phyloP scores from a whole-genome alignment of 2,797 vertebrate genomes.

The Botia almorhae region DNA sequence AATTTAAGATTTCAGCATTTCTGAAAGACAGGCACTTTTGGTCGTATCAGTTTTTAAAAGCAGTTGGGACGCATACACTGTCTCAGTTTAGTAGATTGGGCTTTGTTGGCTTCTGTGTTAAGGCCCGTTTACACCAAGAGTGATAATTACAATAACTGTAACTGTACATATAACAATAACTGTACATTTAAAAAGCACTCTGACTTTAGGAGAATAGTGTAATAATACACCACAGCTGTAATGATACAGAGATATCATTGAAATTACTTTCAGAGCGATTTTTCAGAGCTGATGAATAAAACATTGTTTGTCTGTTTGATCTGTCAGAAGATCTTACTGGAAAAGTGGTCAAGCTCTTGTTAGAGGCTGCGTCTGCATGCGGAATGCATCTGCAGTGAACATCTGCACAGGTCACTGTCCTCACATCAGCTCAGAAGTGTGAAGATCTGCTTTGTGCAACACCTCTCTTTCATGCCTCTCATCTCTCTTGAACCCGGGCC shows the following conservation, averaged over 20 bases:
- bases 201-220: too few relatives aligned
- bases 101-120: too few relatives aligned
- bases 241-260: too few relatives aligned
- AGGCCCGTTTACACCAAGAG: too few relatives aligned
- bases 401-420: slow-evolving; percentile 8
- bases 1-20: neutral
- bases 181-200: too few relatives aligned
- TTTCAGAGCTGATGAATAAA: neutral
- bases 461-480: slow-evolving; percentile 34
- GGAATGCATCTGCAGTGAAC: neutral
- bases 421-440: slow-evolving; percentile 31
- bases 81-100: too few relatives aligned
- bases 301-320: slow-evolving; percentile 1
- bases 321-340: neutral
- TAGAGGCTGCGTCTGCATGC: slow-evolving; percentile 9
- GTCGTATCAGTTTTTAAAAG: slow-evolving; percentile 2
- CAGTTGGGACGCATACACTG: too few relatives aligned
- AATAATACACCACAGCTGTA: too few relatives aligned
- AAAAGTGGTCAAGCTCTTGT: slow-evolving; percentile 14
- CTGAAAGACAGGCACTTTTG: neutral
- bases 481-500: neutral
- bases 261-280: too few relatives aligned
- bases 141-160: too few relatives aligned
- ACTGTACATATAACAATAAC: too few relatives aligned
- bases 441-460: slow-evolving; percentile 36